Percentiles rank a stretch among this genome's conserved stretches.
Conservation (phyloP, 2,113 vertebrate species). For the Progne subis region DNA sequence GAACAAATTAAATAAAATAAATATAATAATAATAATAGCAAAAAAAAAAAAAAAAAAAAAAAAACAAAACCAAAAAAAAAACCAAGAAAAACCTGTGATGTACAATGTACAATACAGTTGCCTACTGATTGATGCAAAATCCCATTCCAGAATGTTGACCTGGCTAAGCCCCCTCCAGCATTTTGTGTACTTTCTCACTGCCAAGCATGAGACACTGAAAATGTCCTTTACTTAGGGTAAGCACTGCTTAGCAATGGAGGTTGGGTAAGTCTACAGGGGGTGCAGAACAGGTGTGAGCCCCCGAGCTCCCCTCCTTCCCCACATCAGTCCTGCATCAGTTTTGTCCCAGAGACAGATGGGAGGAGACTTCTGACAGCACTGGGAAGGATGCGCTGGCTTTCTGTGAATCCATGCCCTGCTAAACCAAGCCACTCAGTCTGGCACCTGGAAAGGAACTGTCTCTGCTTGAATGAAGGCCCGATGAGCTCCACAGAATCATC, state of each 20-base stretch:
- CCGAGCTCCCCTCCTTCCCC: fast-evolving
- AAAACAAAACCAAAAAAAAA: no score
- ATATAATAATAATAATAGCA: neutral
- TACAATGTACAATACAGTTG: neutral
- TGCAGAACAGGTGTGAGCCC: neutral
- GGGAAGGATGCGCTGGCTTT: neutral
- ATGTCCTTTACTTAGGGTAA: neutral
- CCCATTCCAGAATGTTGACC: neutral
- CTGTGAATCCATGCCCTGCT: neutral
- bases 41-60: neutral
- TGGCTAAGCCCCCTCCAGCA: neutral
- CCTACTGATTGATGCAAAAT: neutral
- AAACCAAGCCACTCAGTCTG: neutral
- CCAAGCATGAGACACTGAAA: neutral
- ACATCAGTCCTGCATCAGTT: neutral
- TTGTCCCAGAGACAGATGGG: neutral
- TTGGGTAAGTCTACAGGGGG: neutral
- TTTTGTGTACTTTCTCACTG: neutral
- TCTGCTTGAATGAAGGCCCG: neutral
- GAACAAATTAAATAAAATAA: neutral
- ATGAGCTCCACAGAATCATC: neutral
- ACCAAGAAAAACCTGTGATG: neutral
- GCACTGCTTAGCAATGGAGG: neutral
- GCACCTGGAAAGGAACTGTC: neutral
- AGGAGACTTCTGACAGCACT: neutral